Percentiles rank a stretch among this genome's conserved stretches.
Evolutionary conservation across 2,888 invertebrate genomes (phyloP).

Genomic region (Ptilodon capucinus): DNA sequence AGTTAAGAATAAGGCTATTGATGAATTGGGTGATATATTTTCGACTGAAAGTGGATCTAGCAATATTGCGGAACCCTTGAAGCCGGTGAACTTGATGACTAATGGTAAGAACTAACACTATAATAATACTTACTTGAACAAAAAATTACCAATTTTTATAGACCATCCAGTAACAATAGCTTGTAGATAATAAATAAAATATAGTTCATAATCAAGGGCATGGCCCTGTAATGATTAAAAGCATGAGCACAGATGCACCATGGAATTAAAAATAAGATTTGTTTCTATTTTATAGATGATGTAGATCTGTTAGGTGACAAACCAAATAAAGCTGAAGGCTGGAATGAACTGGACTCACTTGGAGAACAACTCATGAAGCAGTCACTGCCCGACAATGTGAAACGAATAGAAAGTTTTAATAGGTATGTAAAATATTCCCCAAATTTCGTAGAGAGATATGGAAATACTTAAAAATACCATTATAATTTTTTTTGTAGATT

Average conservation of each 20-base stretch:
- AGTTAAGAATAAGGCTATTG: conserved; percentile 49
- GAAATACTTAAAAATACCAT: too few species aligned
- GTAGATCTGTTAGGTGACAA: conserved; percentile 58
- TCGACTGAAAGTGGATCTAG: conserved; percentile 47
- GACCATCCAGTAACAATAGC: too few species aligned
- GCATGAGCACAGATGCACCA: too few species aligned
- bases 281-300: conserved; percentile 50
- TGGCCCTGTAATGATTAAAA: too few species aligned
- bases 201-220: too few species aligned
- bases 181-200: too few species aligned
- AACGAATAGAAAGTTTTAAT: conserved; percentile 63
- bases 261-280: too few species aligned
- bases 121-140: too few species aligned
- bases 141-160: too few species aligned
- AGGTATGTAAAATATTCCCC: too few species aligned
- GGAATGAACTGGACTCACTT: conserved; percentile 91
- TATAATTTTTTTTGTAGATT: too few species aligned
- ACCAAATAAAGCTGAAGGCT: conserved; percentile 69
- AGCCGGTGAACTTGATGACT: conserved; percentile 65
- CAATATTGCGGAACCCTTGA: conserved; percentile 59
- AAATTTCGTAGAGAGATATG: too few species aligned
- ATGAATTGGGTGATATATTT: conserved; percentile 74
- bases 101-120: conserved; percentile 43
- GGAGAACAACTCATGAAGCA: conserved; percentile 90
- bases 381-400: conserved; percentile 81